These are phyloP conservation scores for Syndactyla subalaris DNA, from an alignment of 2,797 vertebrate species.

Conservation along the genomic window DNA sequence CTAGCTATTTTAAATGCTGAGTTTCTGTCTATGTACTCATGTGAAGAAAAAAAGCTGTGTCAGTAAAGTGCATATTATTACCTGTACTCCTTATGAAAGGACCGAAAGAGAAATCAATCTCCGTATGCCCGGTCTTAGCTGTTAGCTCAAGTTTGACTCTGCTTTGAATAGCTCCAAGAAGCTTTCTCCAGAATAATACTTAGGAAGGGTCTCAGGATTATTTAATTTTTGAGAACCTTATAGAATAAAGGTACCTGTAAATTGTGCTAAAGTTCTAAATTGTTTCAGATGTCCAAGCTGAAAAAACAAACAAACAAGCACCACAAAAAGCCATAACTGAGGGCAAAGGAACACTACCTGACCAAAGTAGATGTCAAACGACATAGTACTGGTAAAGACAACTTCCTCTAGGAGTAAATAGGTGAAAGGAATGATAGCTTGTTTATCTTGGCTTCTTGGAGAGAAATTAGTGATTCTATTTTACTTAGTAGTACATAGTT, in stretches of 20 bases:
- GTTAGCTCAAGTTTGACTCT: background rate
- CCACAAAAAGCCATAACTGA: background rate
- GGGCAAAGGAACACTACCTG: background rate
- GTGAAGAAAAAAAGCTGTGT: background rate
- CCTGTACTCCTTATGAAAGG: background rate
- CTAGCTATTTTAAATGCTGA: background rate
- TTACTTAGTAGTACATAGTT: background rate
- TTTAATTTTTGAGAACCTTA: background rate
- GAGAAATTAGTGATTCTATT: background rate
- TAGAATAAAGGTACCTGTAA: background rate
- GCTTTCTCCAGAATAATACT: background rate
- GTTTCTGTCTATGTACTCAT: background rate
- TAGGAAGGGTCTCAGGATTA: background rate
- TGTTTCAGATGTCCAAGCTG: background rate
- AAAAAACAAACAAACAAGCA: accelerated
- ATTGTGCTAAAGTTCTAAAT: background rate
- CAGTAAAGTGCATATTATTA: background rate
- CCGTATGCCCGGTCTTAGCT: background rate
- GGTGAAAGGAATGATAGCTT: background rate
- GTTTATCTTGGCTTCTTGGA: background rate
- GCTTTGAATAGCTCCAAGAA: background rate
- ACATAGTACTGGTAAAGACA: background rate
- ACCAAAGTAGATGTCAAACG: background rate
- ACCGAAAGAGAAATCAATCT: background rate
- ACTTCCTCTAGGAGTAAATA: background rate